Base-by-base conservation (phyloP, 2,888 invertebrate species). In the Monopis laevigella region DNA sequence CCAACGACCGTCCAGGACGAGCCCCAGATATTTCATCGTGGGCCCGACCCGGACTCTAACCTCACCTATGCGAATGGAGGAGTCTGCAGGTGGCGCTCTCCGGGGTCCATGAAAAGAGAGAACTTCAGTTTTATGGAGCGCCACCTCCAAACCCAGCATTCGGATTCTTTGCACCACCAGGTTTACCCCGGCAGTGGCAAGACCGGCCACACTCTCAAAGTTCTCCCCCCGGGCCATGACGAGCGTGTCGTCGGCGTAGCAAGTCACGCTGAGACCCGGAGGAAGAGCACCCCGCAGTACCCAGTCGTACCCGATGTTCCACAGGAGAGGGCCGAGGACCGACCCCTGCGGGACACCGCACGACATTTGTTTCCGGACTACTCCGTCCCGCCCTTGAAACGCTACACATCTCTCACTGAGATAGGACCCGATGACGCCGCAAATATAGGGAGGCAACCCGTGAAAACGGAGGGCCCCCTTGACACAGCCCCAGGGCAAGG, bases 401-500 rank as follows among this genome's bases (percentile, higher is more conserved):
- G 12, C 6, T 3, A 38, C 24, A 24, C 19, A 8, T 24, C 21
- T 4, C 3, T 38, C 38, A 19, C 21, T 2, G 2, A 50, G 36
- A 38, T 49, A 51, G 1, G 18, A 12, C 3, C 14, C 39, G 1
- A 50, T 12, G 1, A 51, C 13, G 1, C 38, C 30, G 5, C 41
- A 16, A 7, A 50, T 24, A 34, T 49, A 50, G 1, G n/a, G 7
- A 0, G 54, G 51, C 17, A 54, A 44, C 1, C 40, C 6, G 21
- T 51, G 51, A 12, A 43, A 45, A 1, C 19, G 13, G 2, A 58
- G 44, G 1, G 50, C 51, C 35, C 46, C 47, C 39, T n/a, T 17
- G 2, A 58, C 51, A 2, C 42, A 29, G 1, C n/a, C 10, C 44
- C 48, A 51, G 29, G 53, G 53, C 3, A 55, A 32, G 10, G 45